These are phyloP conservation scores for Poeciliopsis presidionis DNA, from an alignment of 2,797 vertebrate species.

Conservation along the genomic window DNA sequence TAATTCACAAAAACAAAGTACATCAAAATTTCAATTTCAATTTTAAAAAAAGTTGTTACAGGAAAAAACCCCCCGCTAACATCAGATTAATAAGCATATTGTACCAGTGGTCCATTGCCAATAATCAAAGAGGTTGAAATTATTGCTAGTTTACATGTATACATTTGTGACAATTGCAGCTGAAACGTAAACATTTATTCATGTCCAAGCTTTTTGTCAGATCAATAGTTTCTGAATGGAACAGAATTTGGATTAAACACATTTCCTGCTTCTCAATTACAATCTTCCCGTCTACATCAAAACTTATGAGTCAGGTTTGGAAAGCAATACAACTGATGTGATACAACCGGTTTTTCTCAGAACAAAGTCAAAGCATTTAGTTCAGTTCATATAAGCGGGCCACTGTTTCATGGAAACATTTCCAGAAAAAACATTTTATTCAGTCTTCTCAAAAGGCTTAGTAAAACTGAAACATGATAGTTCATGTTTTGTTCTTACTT, in stretches of 20 bases:
- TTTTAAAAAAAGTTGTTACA: not conserved
- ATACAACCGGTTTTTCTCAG: not conserved
- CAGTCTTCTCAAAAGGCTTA: slow-evolving; percentile 4
- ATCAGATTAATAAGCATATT: not conserved
- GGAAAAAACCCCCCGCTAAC: not conserved
- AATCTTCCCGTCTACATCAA: not conserved
- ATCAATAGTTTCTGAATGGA: not conserved
- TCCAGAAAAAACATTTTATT: slow-evolving; percentile 4
- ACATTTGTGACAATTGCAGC: not conserved
- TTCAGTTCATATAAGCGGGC: slow-evolving; percentile 18
- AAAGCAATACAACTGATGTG: not conserved
- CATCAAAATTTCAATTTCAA: not conserved
- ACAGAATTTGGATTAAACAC: not conserved
- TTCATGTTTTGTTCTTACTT: slow-evolving; percentile 11
- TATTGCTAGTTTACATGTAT: not conserved
- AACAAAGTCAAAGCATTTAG: not conserved
- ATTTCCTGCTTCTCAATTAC: not conserved
- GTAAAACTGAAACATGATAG: not conserved
- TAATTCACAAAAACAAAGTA: not conserved
- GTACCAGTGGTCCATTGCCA: not conserved
- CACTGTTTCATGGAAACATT: not conserved
- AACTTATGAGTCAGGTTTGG: not conserved
- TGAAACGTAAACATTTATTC: not conserved
- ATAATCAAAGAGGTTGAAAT: not conserved
- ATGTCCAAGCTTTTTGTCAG: not conserved